Percentiles rank a stretch among this genome's conserved stretches.
Conservation (phyloP, 2,113 vertebrate species). For the Mustela nigripes region DNA sequence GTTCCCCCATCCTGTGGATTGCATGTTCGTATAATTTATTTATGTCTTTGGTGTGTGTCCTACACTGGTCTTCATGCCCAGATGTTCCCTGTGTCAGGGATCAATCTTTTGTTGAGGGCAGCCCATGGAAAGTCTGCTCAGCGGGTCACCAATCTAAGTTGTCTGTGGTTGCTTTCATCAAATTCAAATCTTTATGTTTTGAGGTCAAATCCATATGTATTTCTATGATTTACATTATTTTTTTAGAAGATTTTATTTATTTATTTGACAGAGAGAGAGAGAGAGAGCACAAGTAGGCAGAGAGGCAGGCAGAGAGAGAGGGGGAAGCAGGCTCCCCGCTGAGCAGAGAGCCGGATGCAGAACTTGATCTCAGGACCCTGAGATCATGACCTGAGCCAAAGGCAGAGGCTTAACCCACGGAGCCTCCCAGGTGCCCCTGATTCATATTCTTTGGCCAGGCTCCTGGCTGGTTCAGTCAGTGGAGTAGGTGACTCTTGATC, state of each 20-base stretch:
- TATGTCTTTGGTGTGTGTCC: not conserved
- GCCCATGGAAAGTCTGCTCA: not conserved
- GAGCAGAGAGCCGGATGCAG: accelerated
- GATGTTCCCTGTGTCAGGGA: not conserved
- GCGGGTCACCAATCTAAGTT: no score
- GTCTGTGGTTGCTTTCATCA: not conserved
- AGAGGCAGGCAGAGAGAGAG: no score
- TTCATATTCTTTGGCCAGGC: no score
- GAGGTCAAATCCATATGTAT: not conserved
- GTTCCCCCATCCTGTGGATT: no score
- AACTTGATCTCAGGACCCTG: no score
- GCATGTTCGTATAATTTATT: not conserved
- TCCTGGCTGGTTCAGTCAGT: not conserved
- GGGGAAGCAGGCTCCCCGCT: no score
- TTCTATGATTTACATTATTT: not conserved
- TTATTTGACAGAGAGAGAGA: no score
- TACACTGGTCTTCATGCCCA: not conserved
- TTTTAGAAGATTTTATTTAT: no score
- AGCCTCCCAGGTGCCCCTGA: no score
- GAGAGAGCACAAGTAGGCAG: no score
- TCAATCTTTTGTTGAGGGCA: not conserved
- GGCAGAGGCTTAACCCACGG: no score
- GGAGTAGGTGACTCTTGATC: not conserved
- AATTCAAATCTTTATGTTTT: not conserved
- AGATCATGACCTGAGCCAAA: no score